Evolutionary conservation across 1,140 invertebrate genomes (phyloP).

Genomic region (Liolophura sinensis): DNA sequence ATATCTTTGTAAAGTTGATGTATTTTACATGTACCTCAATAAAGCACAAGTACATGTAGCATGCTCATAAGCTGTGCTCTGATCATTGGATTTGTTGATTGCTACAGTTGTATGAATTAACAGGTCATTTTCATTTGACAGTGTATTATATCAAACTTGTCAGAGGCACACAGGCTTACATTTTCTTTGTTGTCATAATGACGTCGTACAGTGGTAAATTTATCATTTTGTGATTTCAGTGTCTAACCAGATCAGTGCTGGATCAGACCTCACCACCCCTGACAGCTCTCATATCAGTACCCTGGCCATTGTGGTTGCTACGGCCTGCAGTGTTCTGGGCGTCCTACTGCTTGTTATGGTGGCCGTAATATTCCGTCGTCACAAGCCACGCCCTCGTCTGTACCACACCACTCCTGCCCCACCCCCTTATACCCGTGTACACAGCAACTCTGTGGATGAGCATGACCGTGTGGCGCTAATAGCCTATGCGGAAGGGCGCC

Average conservation of each 20-base stretch:
- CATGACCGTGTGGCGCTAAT: constrained; percentile 53
- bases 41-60: too few species aligned
- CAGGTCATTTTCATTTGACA: too few species aligned
- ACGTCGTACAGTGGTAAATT: too few species aligned
- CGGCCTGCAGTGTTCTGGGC: constrained; percentile 53
- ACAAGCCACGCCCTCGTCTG: constrained; percentile 40
- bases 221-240: neutral
- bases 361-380: constrained; percentile 42
- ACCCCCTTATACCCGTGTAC: constrained; percentile 45
- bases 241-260: neutral
- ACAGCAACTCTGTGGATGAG: constrained; percentile 45
- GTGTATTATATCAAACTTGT: too few species aligned
- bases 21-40: too few species aligned
- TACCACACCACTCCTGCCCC: constrained; percentile 38
- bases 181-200: too few species aligned
- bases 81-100: too few species aligned
- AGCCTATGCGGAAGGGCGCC: constrained; percentile 46
- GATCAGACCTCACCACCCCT: neutral
- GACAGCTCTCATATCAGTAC: constrained; percentile 32
- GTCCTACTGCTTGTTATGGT: constrained; percentile 51
- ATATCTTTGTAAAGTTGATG: too few species aligned
- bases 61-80: too few species aligned
- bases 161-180: too few species aligned
- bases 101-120: too few species aligned
- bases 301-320: constrained; percentile 52